These are phyloP conservation scores for Papio anubis DNA, from an alignment of 2,113 vertebrate species.

Conservation along the genomic window DNA sequence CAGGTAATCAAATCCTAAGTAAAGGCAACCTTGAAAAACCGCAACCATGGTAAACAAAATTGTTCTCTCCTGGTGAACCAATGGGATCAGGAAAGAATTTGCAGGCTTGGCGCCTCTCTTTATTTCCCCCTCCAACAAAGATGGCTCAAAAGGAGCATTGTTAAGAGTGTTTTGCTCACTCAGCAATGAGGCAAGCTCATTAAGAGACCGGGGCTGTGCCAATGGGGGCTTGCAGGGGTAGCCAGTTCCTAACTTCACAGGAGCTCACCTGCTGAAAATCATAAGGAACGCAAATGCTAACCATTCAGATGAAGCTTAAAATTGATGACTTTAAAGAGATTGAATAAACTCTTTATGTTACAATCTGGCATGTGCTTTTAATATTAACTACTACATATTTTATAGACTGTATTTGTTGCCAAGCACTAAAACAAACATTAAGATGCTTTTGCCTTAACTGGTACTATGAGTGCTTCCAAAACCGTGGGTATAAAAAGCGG, in stretches of 20 bases:
- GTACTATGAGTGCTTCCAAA: slow-evolving; percentile 46
- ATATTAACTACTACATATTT: slow-evolving; percentile 73
- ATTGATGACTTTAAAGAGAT: slow-evolving; percentile 34
- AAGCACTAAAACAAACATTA: slow-evolving; percentile 64
- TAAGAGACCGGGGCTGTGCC: background rate
- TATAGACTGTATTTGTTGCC: slow-evolving; percentile 63
- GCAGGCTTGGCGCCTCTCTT: background rate
- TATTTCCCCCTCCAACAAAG: background rate
- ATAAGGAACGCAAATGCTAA: background rate
- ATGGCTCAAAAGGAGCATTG: background rate
- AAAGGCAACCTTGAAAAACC: background rate
- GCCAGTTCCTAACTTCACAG: background rate
- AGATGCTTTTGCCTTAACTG: slow-evolving; percentile 62
- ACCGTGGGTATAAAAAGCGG: slow-evolving; percentile 41
- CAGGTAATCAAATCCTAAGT: background rate
- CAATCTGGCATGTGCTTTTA: slow-evolving; percentile 51
- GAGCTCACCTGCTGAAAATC: slow-evolving; percentile 6
- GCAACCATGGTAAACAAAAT: background rate
- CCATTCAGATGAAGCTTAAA: slow-evolving; percentile 54
- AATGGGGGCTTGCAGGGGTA: background rate
- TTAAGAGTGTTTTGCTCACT: background rate
- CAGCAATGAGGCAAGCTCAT: rapidly evolving
- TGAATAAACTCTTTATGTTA: slow-evolving; percentile 60
- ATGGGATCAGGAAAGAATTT: background rate
- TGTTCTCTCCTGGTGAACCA: background rate